Conservation (phyloP, 2,113 vertebrate species). For the Cephalopterus ornatus region DNA sequence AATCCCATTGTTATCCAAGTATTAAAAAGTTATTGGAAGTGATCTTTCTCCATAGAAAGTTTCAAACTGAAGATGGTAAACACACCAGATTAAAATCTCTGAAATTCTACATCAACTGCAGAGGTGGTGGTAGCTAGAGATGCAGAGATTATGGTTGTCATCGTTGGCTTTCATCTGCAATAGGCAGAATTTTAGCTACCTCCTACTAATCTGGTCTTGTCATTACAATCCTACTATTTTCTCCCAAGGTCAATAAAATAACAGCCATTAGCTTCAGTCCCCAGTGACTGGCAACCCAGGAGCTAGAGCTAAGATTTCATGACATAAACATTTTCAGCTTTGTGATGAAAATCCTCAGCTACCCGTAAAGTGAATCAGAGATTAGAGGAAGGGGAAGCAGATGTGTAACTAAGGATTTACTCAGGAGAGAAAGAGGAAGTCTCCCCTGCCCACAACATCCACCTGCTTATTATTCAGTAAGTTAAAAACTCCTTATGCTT, state of each 20-base stretch:
- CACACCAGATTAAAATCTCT: neutral
- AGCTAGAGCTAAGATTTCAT: neutral
- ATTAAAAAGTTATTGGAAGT: neutral
- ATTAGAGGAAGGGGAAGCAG: slow-evolving; percentile 41
- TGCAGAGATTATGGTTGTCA: neutral
- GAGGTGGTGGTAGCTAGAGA: neutral
- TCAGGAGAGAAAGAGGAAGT: neutral
- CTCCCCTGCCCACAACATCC: neutral
- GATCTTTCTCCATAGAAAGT: neutral
- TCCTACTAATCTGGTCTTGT: neutral
- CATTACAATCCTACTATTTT: slow-evolving; percentile 18
- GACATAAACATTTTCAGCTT: neutral
- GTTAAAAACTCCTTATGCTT: neutral
- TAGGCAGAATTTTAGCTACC: neutral
- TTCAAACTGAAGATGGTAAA: neutral
- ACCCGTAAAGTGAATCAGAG: slow-evolving; percentile 12
- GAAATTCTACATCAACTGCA: neutral
- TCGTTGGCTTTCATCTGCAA: neutral
- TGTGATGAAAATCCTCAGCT: slow-evolving; percentile 15
- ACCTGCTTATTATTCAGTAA: neutral
- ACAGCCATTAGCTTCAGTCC: neutral
- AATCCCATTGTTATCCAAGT: neutral
- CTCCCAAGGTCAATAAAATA: neutral
- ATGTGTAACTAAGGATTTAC: neutral
- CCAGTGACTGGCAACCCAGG: neutral